phyloP scores from a whole-genome alignment of 1,140 invertebrate genomes.

The Bombus cullumanus region DNA sequence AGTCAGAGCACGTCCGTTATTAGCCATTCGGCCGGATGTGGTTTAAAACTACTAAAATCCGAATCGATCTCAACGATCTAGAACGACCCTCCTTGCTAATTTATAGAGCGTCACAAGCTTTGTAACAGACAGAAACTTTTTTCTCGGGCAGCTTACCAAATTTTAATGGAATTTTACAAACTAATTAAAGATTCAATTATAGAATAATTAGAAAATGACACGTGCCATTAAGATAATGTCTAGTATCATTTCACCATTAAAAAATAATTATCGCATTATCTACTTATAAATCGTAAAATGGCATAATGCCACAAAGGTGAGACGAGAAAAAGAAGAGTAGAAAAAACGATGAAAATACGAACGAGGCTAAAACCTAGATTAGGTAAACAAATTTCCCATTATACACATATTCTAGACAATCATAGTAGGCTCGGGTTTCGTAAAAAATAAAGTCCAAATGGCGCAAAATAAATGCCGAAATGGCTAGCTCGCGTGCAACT shows the following conservation, averaged over 20 bases:
- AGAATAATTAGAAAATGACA: neutral
- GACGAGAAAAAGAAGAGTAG: neutral
- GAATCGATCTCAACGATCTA: constrained; percentile 50
- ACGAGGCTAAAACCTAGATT: neutral
- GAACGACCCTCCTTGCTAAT: constrained; percentile 17
- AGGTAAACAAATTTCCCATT: constrained; percentile 4
- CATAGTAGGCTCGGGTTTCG: constrained; percentile 1
- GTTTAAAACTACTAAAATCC: constrained; percentile 63
- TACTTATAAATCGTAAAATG: neutral
- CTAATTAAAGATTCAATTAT: neutral
- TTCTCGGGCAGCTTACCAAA: neutral
- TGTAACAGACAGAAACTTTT: neutral
- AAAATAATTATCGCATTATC: neutral
- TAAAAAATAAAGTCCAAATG: constrained; percentile 58
- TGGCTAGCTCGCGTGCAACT: constrained; percentile 49
- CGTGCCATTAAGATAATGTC: neutral
- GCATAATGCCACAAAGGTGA: too few relatives aligned
- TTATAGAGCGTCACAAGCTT: neutral
- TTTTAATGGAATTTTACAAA: neutral
- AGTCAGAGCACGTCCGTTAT: constrained; percentile 76
- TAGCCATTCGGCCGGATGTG: constrained; percentile 69
- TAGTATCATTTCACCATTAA: neutral
- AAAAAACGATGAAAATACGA: neutral
- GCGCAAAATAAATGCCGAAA: constrained; percentile 63
- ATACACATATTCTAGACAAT: too few relatives aligned